Base-by-base conservation (phyloP, 2,797 vertebrate species). In the Micrastur ruficollis region DNA sequence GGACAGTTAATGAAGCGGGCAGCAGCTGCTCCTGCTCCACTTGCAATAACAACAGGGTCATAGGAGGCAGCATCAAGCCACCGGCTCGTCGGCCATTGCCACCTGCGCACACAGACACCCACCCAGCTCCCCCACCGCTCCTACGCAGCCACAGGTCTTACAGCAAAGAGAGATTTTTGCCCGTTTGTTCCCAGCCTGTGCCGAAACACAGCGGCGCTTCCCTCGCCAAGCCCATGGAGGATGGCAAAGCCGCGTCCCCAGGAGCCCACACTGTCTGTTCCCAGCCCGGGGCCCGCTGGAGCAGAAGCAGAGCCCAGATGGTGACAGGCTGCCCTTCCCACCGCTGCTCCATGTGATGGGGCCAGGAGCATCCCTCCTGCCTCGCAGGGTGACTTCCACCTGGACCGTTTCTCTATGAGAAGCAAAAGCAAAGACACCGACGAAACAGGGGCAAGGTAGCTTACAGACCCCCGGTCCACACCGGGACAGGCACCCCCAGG, bases 351-450 rank as follows among this genome's bases (percentile, higher is more conserved):
- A 2, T 2, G 32, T 18, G 75, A 10, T 3, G 2, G 70, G 8
- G 58, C 32, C 23, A 2, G 34, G 22, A 16, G 11, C 76, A 40
- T 31, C 67, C 85, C 36, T 34, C 16, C 26, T 3, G 7, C n/a
- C 42, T 7, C 13, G 0, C 59, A 5, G n/a, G 31, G 38, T 10
- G 13, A 9, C 31, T 52, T 36, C 80, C 68, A 40, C 6, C 9
- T 0, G 0, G 20, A 25, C 20, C 1, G 0, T 2, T 46, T 67
- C 75, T 31, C 12, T 12, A 2, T 3, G 5, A 68, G 31, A 10
- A 31, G 10, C n/a, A 14, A 62, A 78, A 23, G 13, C 56, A 22
- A 67, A 80, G 50, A 14, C 20, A 9, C 67, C 3, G 7, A 5
- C 27, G 32, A 14, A 27, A 3, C 32, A 4, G n/a, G 52, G 58